phyloP scores from a whole-genome alignment of 2,113 vertebrate species.

The Pantherophis guttatus region DNA sequence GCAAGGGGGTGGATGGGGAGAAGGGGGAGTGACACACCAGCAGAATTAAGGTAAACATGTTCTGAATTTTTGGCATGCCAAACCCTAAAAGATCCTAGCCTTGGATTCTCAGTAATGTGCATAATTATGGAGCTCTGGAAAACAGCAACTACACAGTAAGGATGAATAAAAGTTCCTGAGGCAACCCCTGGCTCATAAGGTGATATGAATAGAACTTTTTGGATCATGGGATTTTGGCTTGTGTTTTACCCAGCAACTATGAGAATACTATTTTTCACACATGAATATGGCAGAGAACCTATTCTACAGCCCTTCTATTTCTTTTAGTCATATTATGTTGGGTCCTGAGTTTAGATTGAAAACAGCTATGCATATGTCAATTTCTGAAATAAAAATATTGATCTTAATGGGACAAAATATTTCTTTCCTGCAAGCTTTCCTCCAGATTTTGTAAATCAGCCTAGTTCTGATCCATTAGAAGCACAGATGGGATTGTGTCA shows the following conservation, averaged over 20 bases:
- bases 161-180: not conserved
- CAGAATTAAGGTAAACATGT: not conserved
- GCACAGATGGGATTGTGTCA: constrained; percentile 29
- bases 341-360: not conserved
- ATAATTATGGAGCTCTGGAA: not conserved
- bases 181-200: not conserved
- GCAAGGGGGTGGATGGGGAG: not conserved
- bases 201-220: not conserved
- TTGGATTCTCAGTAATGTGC: not conserved
- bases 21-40: not conserved
- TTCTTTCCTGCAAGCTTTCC: constrained; percentile 14
- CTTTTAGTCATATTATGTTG: not conserved
- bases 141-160: not conserved
- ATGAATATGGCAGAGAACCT: not conserved
- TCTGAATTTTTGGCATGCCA: not conserved
- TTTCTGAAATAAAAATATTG: constrained; percentile 21
- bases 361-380: constrained; percentile 1
- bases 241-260: not conserved
- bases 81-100: not conserved
- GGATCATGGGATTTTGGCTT: not conserved
- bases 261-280: not conserved
- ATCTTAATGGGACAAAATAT: constrained; percentile 24
- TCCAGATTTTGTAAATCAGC: constrained; percentile 21
- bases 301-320: not conserved
- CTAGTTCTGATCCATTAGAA: constrained; percentile 16